phyloP scores from a whole-genome alignment of 2,797 vertebrate genomes.

The Uromys caudimaculatus region DNA sequence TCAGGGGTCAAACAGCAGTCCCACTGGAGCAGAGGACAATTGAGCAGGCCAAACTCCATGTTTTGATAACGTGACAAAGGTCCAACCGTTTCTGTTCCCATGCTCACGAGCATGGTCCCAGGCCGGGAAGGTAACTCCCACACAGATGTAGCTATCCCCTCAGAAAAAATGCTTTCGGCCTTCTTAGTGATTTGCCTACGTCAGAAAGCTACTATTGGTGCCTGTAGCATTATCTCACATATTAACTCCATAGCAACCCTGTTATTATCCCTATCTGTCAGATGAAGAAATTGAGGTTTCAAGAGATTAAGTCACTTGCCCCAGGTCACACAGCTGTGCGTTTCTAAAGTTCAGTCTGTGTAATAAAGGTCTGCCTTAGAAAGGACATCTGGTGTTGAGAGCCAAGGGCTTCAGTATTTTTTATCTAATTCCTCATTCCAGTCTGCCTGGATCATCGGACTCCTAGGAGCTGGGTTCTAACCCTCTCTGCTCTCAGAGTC shows the following conservation, averaged over 20 bases:
- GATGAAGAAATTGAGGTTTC: conserved; percentile 43
- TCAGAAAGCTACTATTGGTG: background rate
- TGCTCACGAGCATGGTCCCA: background rate
- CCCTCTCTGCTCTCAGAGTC: background rate
- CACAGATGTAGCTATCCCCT: background rate
- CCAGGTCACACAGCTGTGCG: background rate
- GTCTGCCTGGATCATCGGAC: background rate
- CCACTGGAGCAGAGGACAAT: background rate
- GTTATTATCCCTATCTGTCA: background rate
- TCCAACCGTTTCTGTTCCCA: background rate
- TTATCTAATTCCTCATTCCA: conserved; percentile 32
- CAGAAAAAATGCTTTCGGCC: background rate
- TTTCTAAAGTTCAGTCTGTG: conserved; percentile 24
- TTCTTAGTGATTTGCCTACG: conserved; percentile 30
- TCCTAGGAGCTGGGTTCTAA: background rate
- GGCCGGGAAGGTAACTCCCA: background rate
- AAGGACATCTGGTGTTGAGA: background rate
- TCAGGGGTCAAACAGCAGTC: conserved; percentile 22
- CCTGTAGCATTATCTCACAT: conserved; percentile 3
- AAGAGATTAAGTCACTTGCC: conserved; percentile 34
- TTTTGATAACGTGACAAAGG: conserved; percentile 52
- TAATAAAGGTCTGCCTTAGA: background rate
- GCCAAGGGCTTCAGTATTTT: background rate
- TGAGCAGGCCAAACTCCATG: conserved; percentile 15
- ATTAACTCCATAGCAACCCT: background rate